Conservation (phyloP, 1,140 invertebrate species). For the Lepidostoma basale region DNA sequence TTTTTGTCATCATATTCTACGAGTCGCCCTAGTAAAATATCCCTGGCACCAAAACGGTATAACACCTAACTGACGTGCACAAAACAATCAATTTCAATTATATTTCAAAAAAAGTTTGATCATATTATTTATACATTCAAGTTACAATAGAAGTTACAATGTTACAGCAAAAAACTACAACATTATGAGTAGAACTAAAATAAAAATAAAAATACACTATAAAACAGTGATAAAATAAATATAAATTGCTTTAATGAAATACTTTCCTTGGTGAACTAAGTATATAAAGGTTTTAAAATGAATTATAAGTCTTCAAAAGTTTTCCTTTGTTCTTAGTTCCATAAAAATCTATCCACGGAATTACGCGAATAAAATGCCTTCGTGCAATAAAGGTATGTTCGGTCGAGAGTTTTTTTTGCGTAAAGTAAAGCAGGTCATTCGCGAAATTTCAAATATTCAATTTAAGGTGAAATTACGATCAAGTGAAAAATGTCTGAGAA, state of each 20-base stretch:
- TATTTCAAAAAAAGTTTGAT: too few species aligned
- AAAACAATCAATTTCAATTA: too few species aligned
- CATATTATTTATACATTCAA: too few species aligned
- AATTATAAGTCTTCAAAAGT: slow-evolving; percentile 7
- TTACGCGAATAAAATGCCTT: neutral
- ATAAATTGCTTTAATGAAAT: neutral
- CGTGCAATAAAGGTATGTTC: neutral
- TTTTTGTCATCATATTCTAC: too few species aligned
- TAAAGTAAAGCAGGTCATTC: slow-evolving; percentile 13
- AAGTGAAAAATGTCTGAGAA: neutral
- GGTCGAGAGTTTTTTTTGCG: neutral
- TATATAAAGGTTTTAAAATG: slow-evolving; percentile 2
- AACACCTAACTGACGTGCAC: too few species aligned
- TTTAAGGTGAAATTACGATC: neutral
- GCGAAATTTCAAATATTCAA: slow-evolving; percentile 8
- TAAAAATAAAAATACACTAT: too few species aligned
- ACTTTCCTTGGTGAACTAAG: neutral
- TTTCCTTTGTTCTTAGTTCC: neutral
- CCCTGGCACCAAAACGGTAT: too few species aligned
- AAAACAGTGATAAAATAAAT: too few species aligned
- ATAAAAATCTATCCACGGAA: neutral
- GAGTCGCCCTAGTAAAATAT: too few species aligned
- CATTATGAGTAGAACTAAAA: too few species aligned
- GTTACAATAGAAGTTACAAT: too few species aligned
- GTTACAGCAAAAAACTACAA: too few species aligned